A percentile compares a stretch with the other conserved stretches of the same genome.
phyloP scores from a whole-genome alignment of 2,797 vertebrate species.

The Sebastes miniatus region DNA sequence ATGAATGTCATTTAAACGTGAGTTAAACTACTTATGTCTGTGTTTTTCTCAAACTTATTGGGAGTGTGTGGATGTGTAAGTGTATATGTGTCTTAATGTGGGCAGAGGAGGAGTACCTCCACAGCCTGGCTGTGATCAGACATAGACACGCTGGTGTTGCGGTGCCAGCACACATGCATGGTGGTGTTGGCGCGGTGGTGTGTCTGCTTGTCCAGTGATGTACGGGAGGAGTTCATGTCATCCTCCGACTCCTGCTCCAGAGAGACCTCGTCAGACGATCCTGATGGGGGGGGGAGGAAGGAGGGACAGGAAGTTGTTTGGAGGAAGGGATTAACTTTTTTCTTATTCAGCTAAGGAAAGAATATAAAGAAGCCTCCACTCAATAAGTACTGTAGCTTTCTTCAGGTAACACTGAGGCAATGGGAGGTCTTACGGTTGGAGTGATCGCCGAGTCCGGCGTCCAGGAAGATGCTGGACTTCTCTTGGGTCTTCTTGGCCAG shows the following conservation, averaged over 20 bases:
- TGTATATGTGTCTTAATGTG: not conserved
- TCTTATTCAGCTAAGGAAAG: not conserved
- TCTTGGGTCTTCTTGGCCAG: conserved; percentile 86
- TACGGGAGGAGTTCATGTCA: conserved; percentile 84
- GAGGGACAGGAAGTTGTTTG: conserved; percentile 46
- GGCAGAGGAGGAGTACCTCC: conserved; percentile 85
- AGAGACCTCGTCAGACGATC: conserved; percentile 88
- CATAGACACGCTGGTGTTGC: conserved; percentile 96
- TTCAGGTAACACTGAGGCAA: not conserved
- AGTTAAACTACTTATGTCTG: not conserved
- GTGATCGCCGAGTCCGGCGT: conserved; percentile 72
- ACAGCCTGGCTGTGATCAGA: conserved; percentile 92
- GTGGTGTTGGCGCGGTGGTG: conserved; percentile 93
- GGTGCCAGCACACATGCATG: conserved; percentile 97
- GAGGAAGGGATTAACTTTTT: conserved; percentile 31
- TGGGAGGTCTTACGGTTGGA: conserved; percentile 85
- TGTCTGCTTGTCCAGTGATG: conserved; percentile 89
- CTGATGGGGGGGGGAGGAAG: conserved; percentile 68
- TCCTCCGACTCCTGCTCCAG: conserved; percentile 93
- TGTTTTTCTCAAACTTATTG: not conserved
- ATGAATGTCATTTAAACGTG: not conserved
- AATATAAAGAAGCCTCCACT: not conserved
- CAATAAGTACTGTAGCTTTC: rapidly evolving
- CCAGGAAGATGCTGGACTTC: conserved; percentile 80
- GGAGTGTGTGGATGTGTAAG: not conserved